These are phyloP conservation scores for Heterodera carotae DNA, from an alignment of 1,140 invertebrate genomes.

Conservation along the genomic window DNA sequence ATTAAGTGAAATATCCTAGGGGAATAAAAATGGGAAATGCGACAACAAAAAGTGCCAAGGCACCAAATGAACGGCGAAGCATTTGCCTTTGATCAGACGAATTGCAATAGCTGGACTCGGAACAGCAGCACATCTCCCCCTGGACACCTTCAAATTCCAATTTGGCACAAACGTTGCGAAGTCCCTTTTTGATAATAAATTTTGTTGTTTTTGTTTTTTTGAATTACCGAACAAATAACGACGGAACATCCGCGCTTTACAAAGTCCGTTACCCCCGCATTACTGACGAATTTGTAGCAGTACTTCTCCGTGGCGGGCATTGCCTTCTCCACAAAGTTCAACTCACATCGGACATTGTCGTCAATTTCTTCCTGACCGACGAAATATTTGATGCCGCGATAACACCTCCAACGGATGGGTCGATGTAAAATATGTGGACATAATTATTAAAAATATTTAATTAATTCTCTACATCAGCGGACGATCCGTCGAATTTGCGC, in stretches of 20 bases:
- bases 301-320: conserved; percentile 26
- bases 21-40: not conserved
- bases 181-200: conserved; percentile 21
- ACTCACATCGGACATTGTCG: conserved; percentile 17
- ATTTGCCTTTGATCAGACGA: not conserved
- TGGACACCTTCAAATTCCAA: conserved; percentile 32
- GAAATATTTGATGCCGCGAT: conserved; percentile 27
- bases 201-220: not conserved
- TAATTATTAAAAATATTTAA: too few relatives aligned
- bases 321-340: conserved; percentile 17
- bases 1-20: too few relatives aligned
- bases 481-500: too few relatives aligned
- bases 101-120: conserved; percentile 34
- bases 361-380: conserved; percentile 28
- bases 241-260: conserved; percentile 29
- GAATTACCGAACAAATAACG: conserved; percentile 18
- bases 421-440: too few relatives aligned
- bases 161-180: conserved; percentile 27
- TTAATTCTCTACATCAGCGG: too few relatives aligned
- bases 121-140: conserved; percentile 36
- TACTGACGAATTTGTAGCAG: conserved; percentile 30
- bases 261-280: conserved; percentile 23
- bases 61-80: not conserved
- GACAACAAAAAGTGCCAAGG: not conserved
- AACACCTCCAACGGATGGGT: conserved; percentile 18